Conservation (phyloP, 2,113 vertebrate genomes). For the Phoenicopterus ruber region DNA sequence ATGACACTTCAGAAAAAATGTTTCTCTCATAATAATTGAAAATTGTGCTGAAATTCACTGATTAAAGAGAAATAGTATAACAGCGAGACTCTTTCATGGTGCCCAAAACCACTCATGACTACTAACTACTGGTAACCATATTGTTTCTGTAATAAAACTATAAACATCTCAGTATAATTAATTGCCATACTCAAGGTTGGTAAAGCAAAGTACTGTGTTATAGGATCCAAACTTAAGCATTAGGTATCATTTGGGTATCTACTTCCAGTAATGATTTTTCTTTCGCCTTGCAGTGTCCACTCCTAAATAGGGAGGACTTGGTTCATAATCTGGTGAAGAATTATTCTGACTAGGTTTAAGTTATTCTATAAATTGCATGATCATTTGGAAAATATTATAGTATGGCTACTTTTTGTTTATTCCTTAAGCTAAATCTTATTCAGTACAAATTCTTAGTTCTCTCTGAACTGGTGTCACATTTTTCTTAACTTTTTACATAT, state of each 20-base stretch:
- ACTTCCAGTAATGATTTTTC: neutral
- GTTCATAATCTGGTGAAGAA: neutral
- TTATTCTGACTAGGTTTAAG: neutral
- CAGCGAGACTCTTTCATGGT: neutral
- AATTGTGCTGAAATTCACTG: neutral
- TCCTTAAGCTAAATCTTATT: neutral
- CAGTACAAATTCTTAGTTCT: neutral
- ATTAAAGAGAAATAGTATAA: neutral
- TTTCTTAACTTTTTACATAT: neutral
- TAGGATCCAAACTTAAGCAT: neutral
- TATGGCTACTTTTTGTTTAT: neutral
- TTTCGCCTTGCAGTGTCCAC: neutral
- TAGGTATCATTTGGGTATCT: neutral
- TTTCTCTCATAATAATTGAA: neutral
- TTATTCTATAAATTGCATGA: neutral
- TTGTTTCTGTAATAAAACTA: neutral
- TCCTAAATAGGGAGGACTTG: neutral
- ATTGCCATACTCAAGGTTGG: neutral
- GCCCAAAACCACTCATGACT: neutral
- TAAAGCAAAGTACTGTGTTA: neutral
- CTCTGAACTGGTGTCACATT: neutral
- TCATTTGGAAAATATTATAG: neutral
- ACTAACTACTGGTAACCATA: neutral
- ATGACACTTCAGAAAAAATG: neutral
- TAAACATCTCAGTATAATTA: neutral